Evolutionary conservation across 2,888 invertebrate genomes (phyloP), one percentile per base, ranked within the genome.

Genomic region (Nomada lathburiana): DNA sequence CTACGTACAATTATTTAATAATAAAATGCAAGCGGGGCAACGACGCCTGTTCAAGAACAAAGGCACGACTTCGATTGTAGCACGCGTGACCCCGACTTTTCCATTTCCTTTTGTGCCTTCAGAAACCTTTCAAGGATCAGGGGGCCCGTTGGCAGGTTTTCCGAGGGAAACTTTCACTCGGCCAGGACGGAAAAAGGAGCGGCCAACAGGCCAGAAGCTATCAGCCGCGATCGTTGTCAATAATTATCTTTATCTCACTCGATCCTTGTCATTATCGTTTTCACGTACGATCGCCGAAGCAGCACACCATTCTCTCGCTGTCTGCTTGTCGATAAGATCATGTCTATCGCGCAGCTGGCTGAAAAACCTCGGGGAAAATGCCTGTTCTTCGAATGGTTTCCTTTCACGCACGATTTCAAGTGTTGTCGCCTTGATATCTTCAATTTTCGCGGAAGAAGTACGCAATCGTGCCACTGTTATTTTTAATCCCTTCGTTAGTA

Each of bases 111-210:
- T 68, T 72, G 73, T 75, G 72, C 70, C 60, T 67, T 50, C 52
- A 59, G 73, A 65, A 76, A 83, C 77, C 79, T 76, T 80, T 76
- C 70, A 85, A 83, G 86, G 82, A 87, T 83, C 90, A 90, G 88
- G 90, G 90, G 90, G 90, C 83, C 81, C 72, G 76, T 72, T 59
- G 83, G 50, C 77, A 62, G 83, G 84, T 90, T 90, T 90, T 90
- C 87, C 88, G 65, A 68, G 60, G 81, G 81, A 81, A 83, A 88
- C 90, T 90, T 90, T 89, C 90, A 89, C 89, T 84, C 75, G 78
- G 59, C 53, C 72, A 59, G 59, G 57, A 36, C 57, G 77, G 59
- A 70, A 64, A 75, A 70, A 80, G 81, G 81, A 78, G 76, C 81
- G 77, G 77, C 64, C 76, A 52, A 50, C 59, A 64, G 52, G 57